These are phyloP conservation scores for Cochlearius cochlearius DNA, from an alignment of 2,113 vertebrate genomes.

Conservation along the genomic window DNA sequence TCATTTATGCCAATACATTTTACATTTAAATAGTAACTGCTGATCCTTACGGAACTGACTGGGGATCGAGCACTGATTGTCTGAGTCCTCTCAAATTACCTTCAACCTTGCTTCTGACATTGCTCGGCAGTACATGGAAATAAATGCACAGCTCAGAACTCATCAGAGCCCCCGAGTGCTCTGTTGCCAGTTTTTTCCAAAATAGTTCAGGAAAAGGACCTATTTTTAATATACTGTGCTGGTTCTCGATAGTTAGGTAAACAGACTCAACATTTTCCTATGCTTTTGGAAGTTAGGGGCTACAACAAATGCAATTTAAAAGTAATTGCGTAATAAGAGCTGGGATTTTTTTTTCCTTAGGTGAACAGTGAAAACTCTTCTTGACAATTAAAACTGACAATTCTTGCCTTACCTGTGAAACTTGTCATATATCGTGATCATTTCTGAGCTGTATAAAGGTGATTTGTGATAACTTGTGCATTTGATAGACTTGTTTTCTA, in stretches of 20 bases:
- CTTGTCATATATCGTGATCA: background rate
- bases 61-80: background rate
- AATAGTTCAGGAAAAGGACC: background rate
- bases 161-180: fast-evolving
- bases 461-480: background rate
- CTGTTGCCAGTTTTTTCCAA: background rate
- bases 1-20: background rate
- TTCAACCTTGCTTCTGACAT: conserved; percentile 6
- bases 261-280: background rate
- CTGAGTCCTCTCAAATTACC: conserved; percentile 19
- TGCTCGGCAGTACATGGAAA: background rate
- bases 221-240: background rate
- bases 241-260: background rate
- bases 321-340: background rate
- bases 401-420: background rate
- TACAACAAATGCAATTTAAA: background rate
- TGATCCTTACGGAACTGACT: background rate
- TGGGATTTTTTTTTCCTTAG: background rate
- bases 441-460: background rate
- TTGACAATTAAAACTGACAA: background rate
- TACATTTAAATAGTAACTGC: background rate
- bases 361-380: background rate
- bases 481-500: background rate
- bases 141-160: fast-evolving
- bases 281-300: background rate